Evolutionary conservation across 2,113 vertebrate species (phyloP).

Genomic region (Genyomyrus donnyi): DNA sequence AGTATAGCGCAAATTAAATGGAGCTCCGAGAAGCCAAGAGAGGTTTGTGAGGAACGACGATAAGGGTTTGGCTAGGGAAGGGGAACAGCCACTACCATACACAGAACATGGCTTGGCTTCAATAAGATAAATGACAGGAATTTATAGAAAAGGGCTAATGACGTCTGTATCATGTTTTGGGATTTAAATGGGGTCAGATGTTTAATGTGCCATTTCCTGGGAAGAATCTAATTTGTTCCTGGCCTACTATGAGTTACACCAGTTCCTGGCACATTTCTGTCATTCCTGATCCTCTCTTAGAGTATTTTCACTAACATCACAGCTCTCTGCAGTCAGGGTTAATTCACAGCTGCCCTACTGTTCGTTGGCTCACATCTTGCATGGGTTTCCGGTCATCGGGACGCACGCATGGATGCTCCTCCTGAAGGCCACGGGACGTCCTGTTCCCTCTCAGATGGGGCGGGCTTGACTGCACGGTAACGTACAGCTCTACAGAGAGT

Average conservation of each 20-base stretch:
- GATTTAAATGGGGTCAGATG: constrained; percentile 18
- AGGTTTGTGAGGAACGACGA: neutral
- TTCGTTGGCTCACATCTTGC: neutral
- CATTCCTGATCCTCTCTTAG: neutral
- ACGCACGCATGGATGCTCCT: neutral
- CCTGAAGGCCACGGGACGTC: neutral
- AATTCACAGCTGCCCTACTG: neutral
- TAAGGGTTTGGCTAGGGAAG: neutral
- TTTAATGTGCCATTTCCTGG: constrained; percentile 16
- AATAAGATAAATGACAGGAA: constrained; percentile 6
- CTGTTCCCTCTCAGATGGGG: neutral
- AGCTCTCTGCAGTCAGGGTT: constrained; percentile 7
- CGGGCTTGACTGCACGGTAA: neutral
- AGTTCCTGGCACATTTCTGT: constrained; percentile 4
- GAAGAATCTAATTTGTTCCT: constrained; percentile 8
- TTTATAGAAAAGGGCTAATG: constrained; percentile 5
- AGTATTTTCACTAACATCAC: neutral
- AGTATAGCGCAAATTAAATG: neutral
- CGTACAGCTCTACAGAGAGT: neutral
- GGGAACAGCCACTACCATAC: neutral
- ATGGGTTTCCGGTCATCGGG: neutral
- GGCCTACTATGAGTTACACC: constrained; percentile 11
- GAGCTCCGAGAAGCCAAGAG: neutral
- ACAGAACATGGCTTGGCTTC: neutral
- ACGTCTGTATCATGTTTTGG: constrained; percentile 9